Evolutionary conservation across 1,140 invertebrate genomes (phyloP).

Genomic region (Brachionus rotundiformis): DNA sequence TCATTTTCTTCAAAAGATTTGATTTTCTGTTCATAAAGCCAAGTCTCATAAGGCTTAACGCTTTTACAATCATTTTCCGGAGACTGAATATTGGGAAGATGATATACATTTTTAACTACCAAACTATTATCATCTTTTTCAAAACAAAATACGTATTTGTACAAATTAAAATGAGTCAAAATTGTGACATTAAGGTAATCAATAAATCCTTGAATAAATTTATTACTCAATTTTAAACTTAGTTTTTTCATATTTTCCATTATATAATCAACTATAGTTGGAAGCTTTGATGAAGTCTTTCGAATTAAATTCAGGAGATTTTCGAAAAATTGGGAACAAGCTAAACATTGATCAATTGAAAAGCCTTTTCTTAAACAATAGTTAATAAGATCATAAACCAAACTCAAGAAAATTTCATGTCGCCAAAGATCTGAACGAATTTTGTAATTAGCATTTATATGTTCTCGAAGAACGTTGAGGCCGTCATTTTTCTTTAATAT

Average conservation of each 20-base stretch:
- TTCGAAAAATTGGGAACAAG: not conserved
- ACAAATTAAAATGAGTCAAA: slow-evolving; percentile 24
- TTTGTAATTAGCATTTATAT: not conserved
- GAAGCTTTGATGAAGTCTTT: slow-evolving; percentile 4
- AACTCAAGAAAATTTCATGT: not conserved
- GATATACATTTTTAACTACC: not conserved
- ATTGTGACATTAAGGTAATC: not conserved
- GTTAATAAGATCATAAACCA: not conserved
- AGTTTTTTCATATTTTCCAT: slow-evolving; percentile 7
- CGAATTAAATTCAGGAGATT: not conserved
- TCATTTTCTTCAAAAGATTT: not conserved
- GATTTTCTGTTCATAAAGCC: slow-evolving; percentile 16
- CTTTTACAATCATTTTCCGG: not conserved
- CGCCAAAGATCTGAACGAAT: slow-evolving; percentile 10
- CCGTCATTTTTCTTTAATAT: slow-evolving; percentile 25
- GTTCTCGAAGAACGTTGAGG: not conserved
- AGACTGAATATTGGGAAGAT: not conserved
- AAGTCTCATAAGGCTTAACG: slow-evolving; percentile 1
- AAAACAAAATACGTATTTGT: slow-evolving; percentile 31
- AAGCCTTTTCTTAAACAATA: slow-evolving; percentile 11
- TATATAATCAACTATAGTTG: not conserved
- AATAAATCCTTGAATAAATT: not conserved
- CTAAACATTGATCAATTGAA: not conserved
- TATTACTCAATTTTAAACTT: not conserved
- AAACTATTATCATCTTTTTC: slow-evolving; percentile 23